Evolutionary conservation across 2,113 vertebrate genomes (phyloP).

Genomic region (Motacilla tschutschensis): DNA sequence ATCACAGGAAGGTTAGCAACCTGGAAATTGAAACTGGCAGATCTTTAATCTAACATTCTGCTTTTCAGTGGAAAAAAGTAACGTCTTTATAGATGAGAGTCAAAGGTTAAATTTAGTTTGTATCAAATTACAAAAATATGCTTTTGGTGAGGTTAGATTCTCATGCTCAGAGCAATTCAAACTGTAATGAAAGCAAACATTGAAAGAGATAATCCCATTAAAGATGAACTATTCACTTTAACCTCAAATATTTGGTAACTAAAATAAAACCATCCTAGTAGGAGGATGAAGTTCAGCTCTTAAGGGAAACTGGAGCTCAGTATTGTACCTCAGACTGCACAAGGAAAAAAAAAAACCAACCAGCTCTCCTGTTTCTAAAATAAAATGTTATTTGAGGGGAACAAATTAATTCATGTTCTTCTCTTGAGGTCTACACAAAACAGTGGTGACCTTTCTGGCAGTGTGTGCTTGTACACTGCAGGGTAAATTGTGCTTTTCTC

Average conservation of each 20-base stretch:
- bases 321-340: not conserved
- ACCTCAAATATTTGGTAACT: constrained; percentile 72
- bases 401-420: constrained; percentile 46
- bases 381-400: constrained; percentile 7
- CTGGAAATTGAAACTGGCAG: constrained; percentile 72
- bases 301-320: constrained; percentile 15
- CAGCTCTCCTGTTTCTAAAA: constrained; percentile 33
- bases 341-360: not conserved
- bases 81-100: constrained; percentile 75
- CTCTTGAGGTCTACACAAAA: constrained; percentile 21
- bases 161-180: constrained; percentile 72
- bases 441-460: not conserved
- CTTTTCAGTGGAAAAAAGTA: constrained; percentile 62
- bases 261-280: constrained; percentile 62
- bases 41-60: constrained; percentile 68
- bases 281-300: constrained; percentile 48
- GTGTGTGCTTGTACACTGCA: not conserved
- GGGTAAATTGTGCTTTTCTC: not conserved
- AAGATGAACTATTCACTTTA: constrained; percentile 77
- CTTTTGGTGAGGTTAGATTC: constrained; percentile 78
- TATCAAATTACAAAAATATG: constrained; percentile 79
- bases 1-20: constrained; percentile 65
- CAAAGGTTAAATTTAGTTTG: constrained; percentile 82
- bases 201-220: constrained; percentile 79
- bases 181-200: constrained; percentile 80